Percentiles rank a stretch among this genome's conserved stretches.
Conservation (phyloP, 2,113 vertebrate genomes). For the Girardinichthys multiradiatus region DNA sequence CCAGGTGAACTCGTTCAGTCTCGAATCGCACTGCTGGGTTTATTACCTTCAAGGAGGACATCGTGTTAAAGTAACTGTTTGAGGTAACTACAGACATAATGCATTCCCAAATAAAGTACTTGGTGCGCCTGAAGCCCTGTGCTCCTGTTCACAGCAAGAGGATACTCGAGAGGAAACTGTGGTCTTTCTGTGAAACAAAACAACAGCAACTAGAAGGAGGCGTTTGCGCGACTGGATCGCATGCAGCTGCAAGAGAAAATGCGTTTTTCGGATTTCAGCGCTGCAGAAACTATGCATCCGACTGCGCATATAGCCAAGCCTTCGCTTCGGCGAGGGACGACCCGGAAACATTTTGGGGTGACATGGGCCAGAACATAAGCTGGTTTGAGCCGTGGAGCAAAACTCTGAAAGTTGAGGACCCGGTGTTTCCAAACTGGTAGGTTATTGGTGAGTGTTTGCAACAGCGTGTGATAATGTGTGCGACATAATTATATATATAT, state of each 20-base stretch:
- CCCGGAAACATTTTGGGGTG: slow-evolving; percentile 76
- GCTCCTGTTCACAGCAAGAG: neutral
- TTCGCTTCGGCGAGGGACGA: slow-evolving; percentile 69
- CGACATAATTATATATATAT: neutral
- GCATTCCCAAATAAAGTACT: slow-evolving; percentile 32
- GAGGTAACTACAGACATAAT: slow-evolving; percentile 16
- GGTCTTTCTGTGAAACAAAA: slow-evolving; percentile 7
- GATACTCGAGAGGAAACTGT: neutral
- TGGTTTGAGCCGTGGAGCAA: slow-evolving; percentile 81
- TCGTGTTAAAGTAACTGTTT: neutral
- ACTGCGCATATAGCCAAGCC: slow-evolving; percentile 56
- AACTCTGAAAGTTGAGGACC: slow-evolving; percentile 75
- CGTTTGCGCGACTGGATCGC: neutral
- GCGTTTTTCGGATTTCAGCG: neutral
- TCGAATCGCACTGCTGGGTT: neutral
- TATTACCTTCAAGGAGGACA: neutral
- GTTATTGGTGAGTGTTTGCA: slow-evolving; percentile 11
- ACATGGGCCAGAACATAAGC: slow-evolving; percentile 53
- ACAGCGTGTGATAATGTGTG: neutral
- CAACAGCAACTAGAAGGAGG: slow-evolving; percentile 3
- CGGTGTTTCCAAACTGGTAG: slow-evolving; percentile 82
- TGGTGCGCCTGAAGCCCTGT: slow-evolving; percentile 5
- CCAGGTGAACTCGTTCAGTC: slow-evolving; percentile 15
- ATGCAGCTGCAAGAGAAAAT: neutral
- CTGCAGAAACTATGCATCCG: slow-evolving; percentile 29